Evolutionary conservation across 1,140 invertebrate species (phyloP).

Genomic region (Heliconius congener): DNA sequence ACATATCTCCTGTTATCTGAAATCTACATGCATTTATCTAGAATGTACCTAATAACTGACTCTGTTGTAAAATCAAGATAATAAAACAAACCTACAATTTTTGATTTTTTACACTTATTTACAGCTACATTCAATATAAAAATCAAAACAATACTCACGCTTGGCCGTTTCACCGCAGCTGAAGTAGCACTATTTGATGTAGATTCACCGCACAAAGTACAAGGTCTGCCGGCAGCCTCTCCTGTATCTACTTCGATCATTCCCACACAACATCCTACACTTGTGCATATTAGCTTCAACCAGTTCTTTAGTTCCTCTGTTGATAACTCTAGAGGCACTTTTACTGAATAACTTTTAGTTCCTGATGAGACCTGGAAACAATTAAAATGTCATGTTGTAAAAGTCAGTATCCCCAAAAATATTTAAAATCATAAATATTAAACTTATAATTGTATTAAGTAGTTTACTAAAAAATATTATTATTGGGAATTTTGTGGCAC

Average conservation of each 20-base stretch:
- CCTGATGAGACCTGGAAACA: constrained; percentile 69
- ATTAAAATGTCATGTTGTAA: background rate
- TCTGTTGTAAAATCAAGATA: background rate
- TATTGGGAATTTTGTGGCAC: too few relatives aligned
- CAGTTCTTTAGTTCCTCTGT: constrained; percentile 73
- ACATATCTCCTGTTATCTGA: background rate
- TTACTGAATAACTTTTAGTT: constrained; percentile 70
- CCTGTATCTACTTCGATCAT: constrained; percentile 73
- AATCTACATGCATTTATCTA: constrained; percentile 1
- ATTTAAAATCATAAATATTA: too few relatives aligned
- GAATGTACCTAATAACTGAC: background rate
- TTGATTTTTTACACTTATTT: too few relatives aligned
- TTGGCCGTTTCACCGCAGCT: constrained; percentile 60
- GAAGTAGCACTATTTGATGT: constrained; percentile 65
- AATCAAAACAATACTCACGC: constrained; percentile 28
- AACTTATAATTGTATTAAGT: too few relatives aligned
- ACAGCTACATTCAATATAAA: background rate
- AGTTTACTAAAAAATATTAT: too few relatives aligned
- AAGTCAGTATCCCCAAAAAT: too few relatives aligned
- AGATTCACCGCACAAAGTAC: constrained; percentile 71
- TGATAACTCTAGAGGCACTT: constrained; percentile 73
- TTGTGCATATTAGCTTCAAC: constrained; percentile 70
- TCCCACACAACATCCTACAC: constrained; percentile 70
- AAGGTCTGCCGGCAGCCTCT: constrained; percentile 66
- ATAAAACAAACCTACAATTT: background rate